These are phyloP conservation scores for Ecdyonurus torrentis DNA, from an alignment of 2,888 invertebrate genomes.

Conservation along the genomic window DNA sequence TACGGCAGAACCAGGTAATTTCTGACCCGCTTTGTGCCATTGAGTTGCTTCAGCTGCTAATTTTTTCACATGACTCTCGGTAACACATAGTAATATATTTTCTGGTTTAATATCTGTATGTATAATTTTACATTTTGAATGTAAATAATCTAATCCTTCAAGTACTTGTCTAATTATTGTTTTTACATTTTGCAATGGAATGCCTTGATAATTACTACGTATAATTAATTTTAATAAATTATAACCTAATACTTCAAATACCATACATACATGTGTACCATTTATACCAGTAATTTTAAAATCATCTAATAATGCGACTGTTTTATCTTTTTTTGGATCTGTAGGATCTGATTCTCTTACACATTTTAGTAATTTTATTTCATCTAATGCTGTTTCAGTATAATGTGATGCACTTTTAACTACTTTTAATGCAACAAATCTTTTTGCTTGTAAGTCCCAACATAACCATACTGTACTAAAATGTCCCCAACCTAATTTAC, in stretches of 20 bases:
- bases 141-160: slow-evolving; percentile 90
- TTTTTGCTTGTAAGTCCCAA: slow-evolving; percentile 89
- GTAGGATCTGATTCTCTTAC: slow-evolving; percentile 85
- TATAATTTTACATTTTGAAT: slow-evolving; percentile 91
- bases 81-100: slow-evolving; percentile 86
- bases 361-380: slow-evolving; percentile 92
- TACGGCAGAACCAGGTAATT: slow-evolving; percentile 78
- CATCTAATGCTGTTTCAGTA: slow-evolving; percentile 97
- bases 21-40: slow-evolving; percentile 78
- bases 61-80: slow-evolving; percentile 73
- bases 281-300: slow-evolving; percentile 97
- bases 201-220: slow-evolving; percentile 94
- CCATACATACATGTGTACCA: slow-evolving; percentile 98
- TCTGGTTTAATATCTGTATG: slow-evolving; percentile 90
- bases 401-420: slow-evolving; percentile 98
- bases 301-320: slow-evolving; percentile 94
- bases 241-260: slow-evolving; percentile 96
- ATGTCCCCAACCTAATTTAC: slow-evolving; percentile 97
- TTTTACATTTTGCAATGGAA: slow-evolving; percentile 89
- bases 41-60: slow-evolving; percentile 91
- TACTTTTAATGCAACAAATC: slow-evolving; percentile 96
- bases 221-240: slow-evolving; percentile 96
- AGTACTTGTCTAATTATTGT: slow-evolving; percentile 89
- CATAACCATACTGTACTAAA: slow-evolving; percentile 99
- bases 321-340: slow-evolving; percentile 88